Evolutionary conservation across 2,113 vertebrate genomes (phyloP).

Genomic region (Oryzias melastigma): DNA sequence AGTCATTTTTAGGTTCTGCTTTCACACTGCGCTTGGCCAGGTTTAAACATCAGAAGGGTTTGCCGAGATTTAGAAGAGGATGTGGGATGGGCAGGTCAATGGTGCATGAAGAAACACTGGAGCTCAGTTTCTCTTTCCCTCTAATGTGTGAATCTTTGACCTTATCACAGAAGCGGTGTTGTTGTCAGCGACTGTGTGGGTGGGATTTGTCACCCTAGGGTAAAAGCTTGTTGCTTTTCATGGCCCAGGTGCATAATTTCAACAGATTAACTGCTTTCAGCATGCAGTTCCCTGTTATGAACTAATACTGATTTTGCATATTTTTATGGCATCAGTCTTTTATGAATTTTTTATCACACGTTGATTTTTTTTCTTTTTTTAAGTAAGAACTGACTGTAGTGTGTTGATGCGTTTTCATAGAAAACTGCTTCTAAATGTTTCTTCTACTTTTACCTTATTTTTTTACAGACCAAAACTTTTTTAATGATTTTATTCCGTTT

Average conservation of each 20-base stretch:
- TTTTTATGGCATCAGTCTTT: background rate
- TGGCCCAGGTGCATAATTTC: background rate
- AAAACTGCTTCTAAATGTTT: constrained; percentile 40
- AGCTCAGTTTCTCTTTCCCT: background rate
- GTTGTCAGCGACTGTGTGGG: background rate
- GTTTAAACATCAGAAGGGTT: background rate
- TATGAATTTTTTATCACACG: background rate
- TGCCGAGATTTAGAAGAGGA: background rate
- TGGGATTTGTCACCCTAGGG: background rate
- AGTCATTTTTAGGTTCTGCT: too few species aligned
- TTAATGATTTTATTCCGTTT: constrained; percentile 58
- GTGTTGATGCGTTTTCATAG: constrained; percentile 31
- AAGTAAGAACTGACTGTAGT: background rate
- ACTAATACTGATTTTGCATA: background rate
- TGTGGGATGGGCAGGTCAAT: background rate
- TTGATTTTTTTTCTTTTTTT: background rate
- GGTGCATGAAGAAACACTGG: background rate
- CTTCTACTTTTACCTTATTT: constrained; percentile 35
- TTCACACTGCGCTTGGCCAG: background rate
- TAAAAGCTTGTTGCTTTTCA: background rate
- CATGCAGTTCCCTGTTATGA: background rate
- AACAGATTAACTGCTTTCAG: constrained; percentile 5
- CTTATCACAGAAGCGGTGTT: background rate
- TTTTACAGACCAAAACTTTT: constrained; percentile 30
- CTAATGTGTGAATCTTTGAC: background rate